These are phyloP conservation scores for Sebastiscus albofasciatus DNA, from an alignment of 2,797 vertebrate species.

Conservation along the genomic window DNA sequence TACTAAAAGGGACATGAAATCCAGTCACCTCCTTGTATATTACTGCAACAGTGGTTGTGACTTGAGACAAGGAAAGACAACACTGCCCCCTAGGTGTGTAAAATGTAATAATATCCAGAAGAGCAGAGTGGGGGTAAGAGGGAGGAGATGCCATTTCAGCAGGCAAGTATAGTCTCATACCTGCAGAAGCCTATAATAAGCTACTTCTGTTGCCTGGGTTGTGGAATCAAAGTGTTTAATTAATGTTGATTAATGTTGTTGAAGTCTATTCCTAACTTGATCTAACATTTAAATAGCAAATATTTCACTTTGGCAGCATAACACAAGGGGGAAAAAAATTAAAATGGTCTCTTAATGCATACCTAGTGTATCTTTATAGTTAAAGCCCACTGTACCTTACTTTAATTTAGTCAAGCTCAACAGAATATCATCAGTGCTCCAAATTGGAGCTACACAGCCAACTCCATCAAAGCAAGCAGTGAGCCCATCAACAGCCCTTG, in stretches of 20 bases:
- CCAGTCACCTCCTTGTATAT: constrained; percentile 54
- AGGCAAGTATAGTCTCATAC: constrained; percentile 13
- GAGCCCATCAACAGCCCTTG: constrained; percentile 41
- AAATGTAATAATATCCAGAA: constrained; percentile 23
- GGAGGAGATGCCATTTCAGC: constrained; percentile 21
- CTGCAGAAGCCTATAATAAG: constrained; percentile 17
- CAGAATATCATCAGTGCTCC: constrained; percentile 4
- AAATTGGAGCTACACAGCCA: constrained; percentile 18
- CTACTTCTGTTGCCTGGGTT: neutral
- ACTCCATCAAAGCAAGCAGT: constrained; percentile 37
- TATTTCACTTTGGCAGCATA: neutral
- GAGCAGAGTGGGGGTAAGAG: neutral
- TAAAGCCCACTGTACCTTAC: neutral
- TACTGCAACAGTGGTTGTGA: constrained; percentile 35
- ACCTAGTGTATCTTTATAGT: neutral
- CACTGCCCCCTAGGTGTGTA: constrained; percentile 81
- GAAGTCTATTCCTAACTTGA: constrained; percentile 4
- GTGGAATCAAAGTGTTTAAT: constrained; percentile 23
- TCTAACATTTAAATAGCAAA: constrained; percentile 9
- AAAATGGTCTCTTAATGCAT: neutral
- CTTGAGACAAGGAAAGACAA: constrained; percentile 71
- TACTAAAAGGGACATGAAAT: constrained; percentile 55
- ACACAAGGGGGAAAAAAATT: neutral
- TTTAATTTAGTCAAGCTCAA: constrained; percentile 15
- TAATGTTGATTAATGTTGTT: constrained; percentile 29